Evolutionary conservation across 2,888 invertebrate genomes (phyloP).

Genomic region (Dicycla oo): DNA sequence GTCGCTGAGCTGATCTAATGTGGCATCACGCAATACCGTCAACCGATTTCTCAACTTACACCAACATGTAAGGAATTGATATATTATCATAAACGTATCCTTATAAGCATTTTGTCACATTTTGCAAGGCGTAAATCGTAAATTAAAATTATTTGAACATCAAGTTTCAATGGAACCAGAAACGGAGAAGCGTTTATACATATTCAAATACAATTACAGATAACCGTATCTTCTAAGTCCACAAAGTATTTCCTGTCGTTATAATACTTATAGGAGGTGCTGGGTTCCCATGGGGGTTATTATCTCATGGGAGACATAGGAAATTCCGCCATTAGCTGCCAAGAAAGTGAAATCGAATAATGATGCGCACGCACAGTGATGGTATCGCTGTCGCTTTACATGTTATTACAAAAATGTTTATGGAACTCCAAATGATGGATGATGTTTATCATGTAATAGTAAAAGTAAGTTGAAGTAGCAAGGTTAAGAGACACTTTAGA

Average conservation of each 20-base stretch:
- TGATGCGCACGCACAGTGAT: slow-evolving; percentile 63
- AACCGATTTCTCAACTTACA: slow-evolving; percentile 53
- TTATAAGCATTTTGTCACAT: slow-evolving; percentile 27
- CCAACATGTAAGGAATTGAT: slow-evolving; percentile 40
- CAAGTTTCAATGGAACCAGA: slow-evolving; percentile 40
- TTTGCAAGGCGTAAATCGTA: neutral
- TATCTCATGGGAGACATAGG: slow-evolving; percentile 73
- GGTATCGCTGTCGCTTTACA: slow-evolving; percentile 47
- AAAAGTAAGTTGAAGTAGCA: slow-evolving; percentile 44
- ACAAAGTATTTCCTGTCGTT: slow-evolving; percentile 65
- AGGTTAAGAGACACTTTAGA: slow-evolving; percentile 29
- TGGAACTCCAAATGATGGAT: slow-evolving; percentile 52
- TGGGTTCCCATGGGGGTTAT: slow-evolving; percentile 63
- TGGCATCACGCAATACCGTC: slow-evolving; percentile 53
- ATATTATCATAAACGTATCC: slow-evolving; percentile 30
- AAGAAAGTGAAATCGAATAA: slow-evolving; percentile 77
- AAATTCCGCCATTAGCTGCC: slow-evolving; percentile 67
- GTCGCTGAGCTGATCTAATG: slow-evolving; percentile 44
- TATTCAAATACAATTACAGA: slow-evolving; percentile 63
- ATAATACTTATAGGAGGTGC: slow-evolving; percentile 54
- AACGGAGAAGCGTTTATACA: slow-evolving; percentile 44
- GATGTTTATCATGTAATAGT: slow-evolving; percentile 24
- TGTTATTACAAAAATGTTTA: slow-evolving; percentile 50
- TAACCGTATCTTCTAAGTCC: slow-evolving; percentile 60
- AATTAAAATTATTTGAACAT: slow-evolving; percentile 18